Base-by-base conservation (phyloP, 2,888 invertebrate genomes). In the Imbricaverruca yamaguchii region DNA sequence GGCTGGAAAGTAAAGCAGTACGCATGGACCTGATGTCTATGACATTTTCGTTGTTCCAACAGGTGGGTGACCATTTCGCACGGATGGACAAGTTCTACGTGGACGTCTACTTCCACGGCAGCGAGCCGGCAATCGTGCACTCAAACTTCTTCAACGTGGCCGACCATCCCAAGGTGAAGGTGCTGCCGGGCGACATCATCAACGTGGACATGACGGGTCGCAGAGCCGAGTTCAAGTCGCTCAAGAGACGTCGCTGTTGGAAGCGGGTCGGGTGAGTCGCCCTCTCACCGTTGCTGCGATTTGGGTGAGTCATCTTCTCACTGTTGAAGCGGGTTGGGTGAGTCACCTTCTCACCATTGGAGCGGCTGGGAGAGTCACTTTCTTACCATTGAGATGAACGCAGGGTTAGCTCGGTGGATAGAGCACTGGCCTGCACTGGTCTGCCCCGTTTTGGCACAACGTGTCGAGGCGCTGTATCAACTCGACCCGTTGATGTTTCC, bases 51-150 rank as follows among this genome's bases (percentile, higher is more conserved):
- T n/a, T n/a, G n/a, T n/a, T n/a, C n/a, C n/a, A n/a, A n/a, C n/a
- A n/a, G n/a, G n/a, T n/a, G n/a, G n/a, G n/a, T n/a, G n/a, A n/a
- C n/a, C n/a, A n/a, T n/a, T n/a, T n/a, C n/a, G n/a, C n/a, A n/a
- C n/a, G 25, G 25, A 25, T 39, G 3, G 11, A 21, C 4, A 21
- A 53, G 74, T 21, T 53, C 18, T 74, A 23, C 9, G 74, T 74
- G 9, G 74, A 74, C 74, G 74, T 74, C 21, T 74, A 74, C 74
- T 74, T 74, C 21, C 74, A 74, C 55, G 74, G 74, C 74, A 18
- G 21, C 7, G 74, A 74, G 74, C 74, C 74, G 0, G 21, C 55
- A 10, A 74, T 74, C 21, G 55, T 74, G 53, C 74, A 74, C 13
- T 13, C 74, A 1, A 11, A 15, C 53, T 74, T 15, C 55, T 74